These are phyloP conservation scores for Porites evermanni DNA, from an alignment of 92 coral and sea anemone species.

Conservation along the genomic window DNA sequence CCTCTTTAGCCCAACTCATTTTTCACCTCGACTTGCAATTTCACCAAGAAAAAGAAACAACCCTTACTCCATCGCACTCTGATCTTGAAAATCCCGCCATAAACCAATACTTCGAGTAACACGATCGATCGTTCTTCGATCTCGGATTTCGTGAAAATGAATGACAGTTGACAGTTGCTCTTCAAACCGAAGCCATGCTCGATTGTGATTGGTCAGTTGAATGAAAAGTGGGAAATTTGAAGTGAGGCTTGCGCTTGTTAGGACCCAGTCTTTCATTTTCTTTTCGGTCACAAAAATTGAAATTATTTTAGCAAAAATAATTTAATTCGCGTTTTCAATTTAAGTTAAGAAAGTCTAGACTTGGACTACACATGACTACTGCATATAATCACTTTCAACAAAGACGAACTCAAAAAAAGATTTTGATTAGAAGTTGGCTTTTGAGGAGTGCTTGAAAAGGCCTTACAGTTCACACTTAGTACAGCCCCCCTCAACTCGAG, in stretches of 20 bases:
- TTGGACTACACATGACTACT: no score
- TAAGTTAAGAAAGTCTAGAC: no score
- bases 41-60: slow-evolving; percentile 1
- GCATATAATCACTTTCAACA: no score
- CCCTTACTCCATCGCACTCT: not conserved
- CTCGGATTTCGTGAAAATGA: not conserved
- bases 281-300: no score
- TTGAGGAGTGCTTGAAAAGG: no score
- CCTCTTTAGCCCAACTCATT: slow-evolving; percentile 99
- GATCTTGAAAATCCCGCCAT: slow-evolving; percentile 27
- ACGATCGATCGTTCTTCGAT: not conserved
- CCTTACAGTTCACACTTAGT: no score
- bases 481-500: no score
- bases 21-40: not conserved
- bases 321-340: no score
- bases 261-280: slow-evolving; percentile 14
- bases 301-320: no score
- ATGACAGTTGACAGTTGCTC: slow-evolving; percentile 30
- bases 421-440: no score
- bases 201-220: slow-evolving; percentile 39
- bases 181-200: slow-evolving; percentile 23
- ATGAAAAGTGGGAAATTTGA: slow-evolving; percentile 28
- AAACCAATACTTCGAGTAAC: not conserved
- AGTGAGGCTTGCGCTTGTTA: slow-evolving; percentile 22
- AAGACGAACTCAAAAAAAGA: no score